phyloP scores from a whole-genome alignment of 1,140 invertebrate genomes.

The Neotoxoptera formosana region DNA sequence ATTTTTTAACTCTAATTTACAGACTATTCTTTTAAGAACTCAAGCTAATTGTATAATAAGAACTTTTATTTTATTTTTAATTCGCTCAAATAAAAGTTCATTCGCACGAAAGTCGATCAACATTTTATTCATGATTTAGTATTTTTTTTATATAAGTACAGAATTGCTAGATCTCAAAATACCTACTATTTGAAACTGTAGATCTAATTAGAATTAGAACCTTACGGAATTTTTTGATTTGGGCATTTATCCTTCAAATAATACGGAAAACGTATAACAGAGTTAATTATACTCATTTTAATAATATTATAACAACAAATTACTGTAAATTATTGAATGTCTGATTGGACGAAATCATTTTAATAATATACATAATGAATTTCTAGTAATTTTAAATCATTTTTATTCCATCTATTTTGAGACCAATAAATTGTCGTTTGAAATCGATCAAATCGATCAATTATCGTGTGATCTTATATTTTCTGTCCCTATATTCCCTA shows the following conservation, averaged over 20 bases:
- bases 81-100: background rate
- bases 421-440: too few species aligned
- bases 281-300: background rate
- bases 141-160: background rate
- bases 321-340: background rate
- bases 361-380: background rate
- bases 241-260: background rate
- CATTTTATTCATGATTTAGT: background rate
- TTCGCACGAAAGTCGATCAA: background rate
- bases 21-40: background rate
- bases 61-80: background rate
- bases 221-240: background rate
- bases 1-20: background rate
- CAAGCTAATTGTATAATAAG: background rate
- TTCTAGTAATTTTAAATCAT: background rate
- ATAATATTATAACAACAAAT: too few species aligned
- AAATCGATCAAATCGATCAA: too few species aligned
- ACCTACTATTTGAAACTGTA: background rate
- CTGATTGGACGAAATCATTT: background rate
- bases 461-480: too few species aligned
- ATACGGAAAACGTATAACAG: background rate
- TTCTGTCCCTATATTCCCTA: too few species aligned
- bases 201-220: background rate
- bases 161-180: background rate
- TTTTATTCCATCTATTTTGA: background rate